Evolutionary conservation across 2,888 invertebrate genomes (phyloP), one percentile per base, ranked within the genome.

Genomic region (Lottia scabra): DNA sequence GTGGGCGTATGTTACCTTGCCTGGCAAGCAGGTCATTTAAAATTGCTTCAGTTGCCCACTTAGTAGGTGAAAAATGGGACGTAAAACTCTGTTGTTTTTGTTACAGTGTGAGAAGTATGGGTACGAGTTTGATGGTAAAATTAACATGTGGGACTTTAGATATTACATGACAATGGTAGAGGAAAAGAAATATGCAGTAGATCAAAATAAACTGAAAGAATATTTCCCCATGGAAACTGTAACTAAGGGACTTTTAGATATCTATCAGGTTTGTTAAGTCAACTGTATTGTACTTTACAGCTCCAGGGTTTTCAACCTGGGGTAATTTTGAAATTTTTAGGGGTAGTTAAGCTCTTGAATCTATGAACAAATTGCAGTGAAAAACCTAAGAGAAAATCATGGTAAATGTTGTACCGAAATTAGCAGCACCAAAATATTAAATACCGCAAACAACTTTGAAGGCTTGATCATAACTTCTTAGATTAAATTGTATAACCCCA

Each of bases 221-320:
- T 91, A 91, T 80, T 91, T 91, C 80, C 91, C 91, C 4, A 81
- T 91, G 80, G 84, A 89, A 15, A 84, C 85, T n/a, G 91, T 91
- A 26, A 91, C 90, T 6, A 85, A 87, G 68, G 91, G 91, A 23
- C 84, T 91, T 46, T 82, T 91, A 63, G 84, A 87, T 15, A 91
- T 91, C 48, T 91, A 91, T 78, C 90, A 91, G 87, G 89, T 89
- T 71, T 63, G 70, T 67, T 26, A n/a, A 15, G 15, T 16, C 44
- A 13, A 27, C 30, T 56, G 65, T 27, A 38, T 19, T 13, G n/a
- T n/a, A 0, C 5, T 38, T 38, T 4, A 13, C 45, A 67, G 10
- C 23, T 44, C n/a, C 16, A 8, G 5, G 38, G 5, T 4, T 30
- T 30, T 30, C 30, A n/a, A n/a, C n/a, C n/a, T n/a, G n/a, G n/a